Evolutionary conservation across 2,113 vertebrate species (phyloP).

Genomic region (Bubo blakistoni): DNA sequence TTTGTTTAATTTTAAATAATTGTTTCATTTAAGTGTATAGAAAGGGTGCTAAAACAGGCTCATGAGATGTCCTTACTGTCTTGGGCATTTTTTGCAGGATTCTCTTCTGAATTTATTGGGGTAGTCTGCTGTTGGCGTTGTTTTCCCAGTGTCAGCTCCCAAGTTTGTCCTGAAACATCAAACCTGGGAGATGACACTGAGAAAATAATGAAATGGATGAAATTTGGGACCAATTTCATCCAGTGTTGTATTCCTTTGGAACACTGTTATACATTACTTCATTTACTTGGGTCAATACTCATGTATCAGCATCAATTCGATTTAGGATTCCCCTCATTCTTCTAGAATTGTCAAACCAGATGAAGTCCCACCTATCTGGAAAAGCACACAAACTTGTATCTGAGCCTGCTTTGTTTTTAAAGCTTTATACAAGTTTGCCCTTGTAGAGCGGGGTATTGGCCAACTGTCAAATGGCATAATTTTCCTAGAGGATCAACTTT

Average conservation of each 20-base stretch:
- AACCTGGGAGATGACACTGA: not conserved
- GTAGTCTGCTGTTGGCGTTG: not conserved
- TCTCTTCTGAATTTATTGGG: not conserved
- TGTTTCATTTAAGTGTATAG: not conserved
- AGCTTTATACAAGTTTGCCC: not conserved
- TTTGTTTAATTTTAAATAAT: not conserved
- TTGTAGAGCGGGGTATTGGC: not conserved
- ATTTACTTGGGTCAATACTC: not conserved
- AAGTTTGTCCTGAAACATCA: not conserved
- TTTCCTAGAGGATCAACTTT: not conserved
- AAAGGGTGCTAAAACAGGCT: not conserved
- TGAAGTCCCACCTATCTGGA: not conserved
- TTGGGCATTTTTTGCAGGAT: not conserved
- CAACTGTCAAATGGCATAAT: not conserved
- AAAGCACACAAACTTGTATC: not conserved
- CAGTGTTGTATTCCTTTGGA: not conserved
- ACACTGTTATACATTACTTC: not conserved
- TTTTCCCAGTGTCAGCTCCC: not conserved
- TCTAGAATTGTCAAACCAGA: not conserved
- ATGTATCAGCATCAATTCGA: not conserved
- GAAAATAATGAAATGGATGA: not conserved
- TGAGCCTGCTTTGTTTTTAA: not conserved
- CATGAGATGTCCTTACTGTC: not conserved
- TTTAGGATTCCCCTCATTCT: not conserved
- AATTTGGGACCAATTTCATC: not conserved